phyloP scores from a whole-genome alignment of 2,888 invertebrate species.

The Apamea anceps region DNA sequence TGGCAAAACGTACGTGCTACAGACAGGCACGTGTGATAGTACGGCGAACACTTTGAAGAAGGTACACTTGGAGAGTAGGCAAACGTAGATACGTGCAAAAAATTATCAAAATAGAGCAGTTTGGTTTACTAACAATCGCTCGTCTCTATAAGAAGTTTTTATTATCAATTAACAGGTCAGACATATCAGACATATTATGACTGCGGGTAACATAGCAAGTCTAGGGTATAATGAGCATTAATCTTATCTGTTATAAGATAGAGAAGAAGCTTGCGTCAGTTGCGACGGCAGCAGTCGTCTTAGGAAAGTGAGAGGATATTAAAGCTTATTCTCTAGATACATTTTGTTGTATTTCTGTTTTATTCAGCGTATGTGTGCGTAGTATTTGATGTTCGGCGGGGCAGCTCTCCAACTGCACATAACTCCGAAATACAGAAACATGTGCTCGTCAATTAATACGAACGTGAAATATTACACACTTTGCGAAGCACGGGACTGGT shows the following conservation, averaged over 20 bases:
- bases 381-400: slow-evolving; percentile 4
- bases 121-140: background rate
- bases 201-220: background rate
- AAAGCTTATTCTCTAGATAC: background rate
- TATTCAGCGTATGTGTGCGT: background rate
- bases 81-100: background rate
- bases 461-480: slow-evolving; percentile 47
- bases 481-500: slow-evolving; percentile 18
- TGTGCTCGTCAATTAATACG: slow-evolving; percentile 44
- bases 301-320: too few species aligned
- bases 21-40: slow-evolving; percentile 23
- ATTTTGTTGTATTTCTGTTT: slow-evolving; percentile 18
- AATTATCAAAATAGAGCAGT: background rate
- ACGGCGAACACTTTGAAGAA: background rate
- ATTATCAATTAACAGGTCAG: too few species aligned
- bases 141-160: too few species aligned
- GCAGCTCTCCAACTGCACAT: slow-evolving; percentile 64
- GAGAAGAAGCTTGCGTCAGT: background rate
- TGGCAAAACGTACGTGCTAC: slow-evolving; percentile 38
- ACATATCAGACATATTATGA: background rate
- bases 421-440: slow-evolving; percentile 47
- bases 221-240: too few species aligned
- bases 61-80: background rate
- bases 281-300: too few species aligned
- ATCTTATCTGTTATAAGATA: background rate